These are phyloP conservation scores for Tapirus terrestris DNA, from an alignment of 2,113 vertebrate genomes.

Conservation along the genomic window DNA sequence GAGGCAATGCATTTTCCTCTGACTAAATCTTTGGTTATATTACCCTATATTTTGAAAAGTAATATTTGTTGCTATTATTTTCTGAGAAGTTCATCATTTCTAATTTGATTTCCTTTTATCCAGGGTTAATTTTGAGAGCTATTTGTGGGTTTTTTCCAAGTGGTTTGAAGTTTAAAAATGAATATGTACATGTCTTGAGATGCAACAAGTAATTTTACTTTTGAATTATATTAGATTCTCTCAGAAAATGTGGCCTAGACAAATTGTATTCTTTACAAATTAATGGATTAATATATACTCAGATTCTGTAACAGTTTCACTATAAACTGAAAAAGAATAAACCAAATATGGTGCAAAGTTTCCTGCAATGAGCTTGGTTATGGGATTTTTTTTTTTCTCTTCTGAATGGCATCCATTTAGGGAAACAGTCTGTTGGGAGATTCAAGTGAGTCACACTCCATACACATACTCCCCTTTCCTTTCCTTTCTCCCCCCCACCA, in stretches of 20 bases:
- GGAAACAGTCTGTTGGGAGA: background rate
- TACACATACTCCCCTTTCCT: background rate
- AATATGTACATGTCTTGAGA: background rate
- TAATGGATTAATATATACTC: background rate
- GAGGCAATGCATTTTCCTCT: background rate
- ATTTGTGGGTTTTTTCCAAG: background rate
- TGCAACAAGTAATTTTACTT: background rate
- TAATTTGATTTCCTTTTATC: background rate
- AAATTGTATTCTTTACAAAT: background rate
- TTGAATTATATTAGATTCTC: background rate
- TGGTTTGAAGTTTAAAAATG: background rate
- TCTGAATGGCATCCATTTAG: background rate
- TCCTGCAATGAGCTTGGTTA: background rate
- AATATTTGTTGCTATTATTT: background rate
- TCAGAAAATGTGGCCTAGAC: background rate
- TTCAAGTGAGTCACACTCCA: background rate
- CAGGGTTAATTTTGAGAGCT: conserved; percentile 14
- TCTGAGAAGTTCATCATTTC: background rate
- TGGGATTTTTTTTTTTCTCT: background rate
- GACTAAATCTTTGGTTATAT: background rate
- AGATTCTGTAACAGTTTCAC: background rate
- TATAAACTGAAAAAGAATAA: background rate
- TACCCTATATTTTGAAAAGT: background rate
- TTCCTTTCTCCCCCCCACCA: background rate
- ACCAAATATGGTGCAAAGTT: background rate